These are phyloP conservation scores for Anastrepha obliqua DNA, from an alignment of 1,140 invertebrate genomes.

Conservation along the genomic window DNA sequence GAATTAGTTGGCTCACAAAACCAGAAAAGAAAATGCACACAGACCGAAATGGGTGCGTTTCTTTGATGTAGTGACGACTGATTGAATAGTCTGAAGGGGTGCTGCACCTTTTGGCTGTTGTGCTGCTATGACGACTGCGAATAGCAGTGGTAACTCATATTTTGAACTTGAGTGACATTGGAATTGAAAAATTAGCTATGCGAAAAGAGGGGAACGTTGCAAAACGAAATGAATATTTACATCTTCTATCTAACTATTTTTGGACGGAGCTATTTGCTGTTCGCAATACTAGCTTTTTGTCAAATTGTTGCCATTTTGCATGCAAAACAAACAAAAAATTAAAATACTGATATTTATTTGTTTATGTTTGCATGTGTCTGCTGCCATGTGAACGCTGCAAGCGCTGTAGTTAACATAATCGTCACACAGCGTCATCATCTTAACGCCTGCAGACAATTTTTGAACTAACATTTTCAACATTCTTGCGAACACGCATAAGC, in stretches of 20 bases:
- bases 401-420: conserved; percentile 3
- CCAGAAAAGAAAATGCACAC: conserved; percentile 4
- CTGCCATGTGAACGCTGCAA: conserved; percentile 8
- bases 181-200: neutral
- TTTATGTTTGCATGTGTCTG: neutral
- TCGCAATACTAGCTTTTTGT: neutral
- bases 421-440: conserved; percentile 15
- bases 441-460: conserved; percentile 6
- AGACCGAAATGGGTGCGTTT: neutral
- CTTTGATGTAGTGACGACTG: conserved; percentile 5
- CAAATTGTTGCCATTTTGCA: conserved; percentile 19
- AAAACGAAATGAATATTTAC: too few relatives aligned
- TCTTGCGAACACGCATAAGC: neutral
- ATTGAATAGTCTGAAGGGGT: neutral
- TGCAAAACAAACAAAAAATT: neutral
- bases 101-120: neutral
- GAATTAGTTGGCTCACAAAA: conserved; percentile 24
- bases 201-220: neutral
- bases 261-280: neutral
- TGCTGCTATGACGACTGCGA: neutral
- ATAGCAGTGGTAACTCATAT: neutral
- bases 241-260: too few relatives aligned
- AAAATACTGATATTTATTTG: neutral
- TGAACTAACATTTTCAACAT: neutral
- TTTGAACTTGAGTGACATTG: conserved; percentile 7